Base-by-base conservation (phyloP, 2,888 invertebrate genomes). In the Limnephilus auricula region DNA sequence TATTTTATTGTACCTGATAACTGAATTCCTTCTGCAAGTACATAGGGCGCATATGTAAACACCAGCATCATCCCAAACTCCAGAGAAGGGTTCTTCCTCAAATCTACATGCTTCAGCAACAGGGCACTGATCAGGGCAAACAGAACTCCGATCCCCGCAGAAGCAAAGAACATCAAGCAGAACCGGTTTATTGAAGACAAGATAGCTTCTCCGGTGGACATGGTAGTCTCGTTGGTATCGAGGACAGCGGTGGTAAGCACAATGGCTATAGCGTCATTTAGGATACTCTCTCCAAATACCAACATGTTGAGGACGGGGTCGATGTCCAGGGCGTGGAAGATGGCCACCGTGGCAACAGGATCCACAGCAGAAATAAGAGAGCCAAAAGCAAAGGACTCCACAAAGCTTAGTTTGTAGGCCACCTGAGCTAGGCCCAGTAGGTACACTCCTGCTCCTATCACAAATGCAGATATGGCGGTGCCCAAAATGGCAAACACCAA, bases 1-100 rank as follows among this genome's bases (percentile, higher is more conserved):
- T 65, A n/a, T 65, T 65, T 18, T 65, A 65, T 65, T 65, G 94
- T 95, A 98, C 98, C 99, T 94, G 99, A 99, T 91, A 99, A 95
- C 94, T 99, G 98, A 93, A 99, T 97, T 45, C 99, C 99, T 96
- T 99, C 99, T 80, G 99, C 99, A 91, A 99, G 96, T 2, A 99
- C 99, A 95, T 99, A 99, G 0, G 99, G 99, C 13, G 99, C 98
- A 95, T 99, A 99, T 2, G 99, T 99, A 94, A 99, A 99, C 83
- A 99, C 99, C 93, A 99, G 95, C 98, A 99, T 99, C 96, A 99
- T 98, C 80, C 99, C 99, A 96, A 99, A 99, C 95, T 99, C 99
- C 92, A 99, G 96, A 10, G 99, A 99, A 0, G 99, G 99, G 95
- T 99, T 99, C 94, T 99, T 99, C 90, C 99, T 96, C 92, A 99